Conservation (phyloP, 2,888 invertebrate genomes). For the Mallateleia sp. region DNA sequence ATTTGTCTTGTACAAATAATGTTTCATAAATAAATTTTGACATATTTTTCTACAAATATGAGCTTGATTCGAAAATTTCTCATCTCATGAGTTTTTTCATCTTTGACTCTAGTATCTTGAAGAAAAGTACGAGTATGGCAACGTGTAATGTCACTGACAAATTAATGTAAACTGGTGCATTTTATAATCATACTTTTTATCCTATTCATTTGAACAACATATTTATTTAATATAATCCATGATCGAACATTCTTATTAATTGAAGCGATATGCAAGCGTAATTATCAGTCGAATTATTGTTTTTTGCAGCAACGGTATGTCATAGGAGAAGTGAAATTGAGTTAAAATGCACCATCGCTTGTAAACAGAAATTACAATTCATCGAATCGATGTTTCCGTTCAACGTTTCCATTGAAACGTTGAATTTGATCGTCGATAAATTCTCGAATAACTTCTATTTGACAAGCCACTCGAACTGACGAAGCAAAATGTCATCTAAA, state of each 20-base stretch:
- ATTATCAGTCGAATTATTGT: too few species aligned
- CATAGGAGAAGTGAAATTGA: not conserved
- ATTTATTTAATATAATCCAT: too few species aligned
- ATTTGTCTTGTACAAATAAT: not conserved
- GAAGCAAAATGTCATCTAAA: constrained; percentile 24
- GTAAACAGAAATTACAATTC: constrained; percentile 20
- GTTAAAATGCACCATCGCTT: constrained; percentile 24
- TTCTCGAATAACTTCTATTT: constrained; percentile 12
- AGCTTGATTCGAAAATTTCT: constrained; percentile 44
- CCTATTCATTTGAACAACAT: not conserved
- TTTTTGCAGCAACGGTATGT: too few species aligned
- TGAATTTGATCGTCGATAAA: not conserved
- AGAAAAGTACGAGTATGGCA: constrained; percentile 82
- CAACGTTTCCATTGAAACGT: too few species aligned
- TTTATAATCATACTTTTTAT: constrained; percentile 36
- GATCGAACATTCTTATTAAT: too few species aligned
- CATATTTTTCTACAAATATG: constrained; percentile 2
- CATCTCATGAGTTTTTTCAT: constrained; percentile 26
- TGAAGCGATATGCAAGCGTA: too few species aligned
- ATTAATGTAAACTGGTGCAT: constrained; percentile 56
- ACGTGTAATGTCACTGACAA: constrained; percentile 82
- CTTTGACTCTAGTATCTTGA: constrained; percentile 45
- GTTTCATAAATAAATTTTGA: not conserved
- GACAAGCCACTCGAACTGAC: constrained; percentile 12
- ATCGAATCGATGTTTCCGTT: too few species aligned